Conservation (phyloP, 2,113 vertebrate species). For the Arenaria interpres region DNA sequence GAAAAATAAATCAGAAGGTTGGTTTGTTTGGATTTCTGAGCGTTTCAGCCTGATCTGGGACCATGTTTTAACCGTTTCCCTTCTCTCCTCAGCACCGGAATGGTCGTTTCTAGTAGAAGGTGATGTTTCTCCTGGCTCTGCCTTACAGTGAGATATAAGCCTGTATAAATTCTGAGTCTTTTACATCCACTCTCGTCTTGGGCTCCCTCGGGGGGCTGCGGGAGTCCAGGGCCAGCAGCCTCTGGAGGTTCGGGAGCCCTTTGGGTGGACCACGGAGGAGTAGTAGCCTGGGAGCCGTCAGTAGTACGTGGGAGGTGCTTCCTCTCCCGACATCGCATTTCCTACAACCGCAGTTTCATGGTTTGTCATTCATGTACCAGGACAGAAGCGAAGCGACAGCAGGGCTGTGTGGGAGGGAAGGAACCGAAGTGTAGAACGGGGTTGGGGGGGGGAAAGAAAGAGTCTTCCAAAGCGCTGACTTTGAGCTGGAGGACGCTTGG, state of each 20-base stretch:
- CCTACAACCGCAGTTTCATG: not conserved
- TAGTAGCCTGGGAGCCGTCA: not conserved
- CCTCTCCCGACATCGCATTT: not conserved
- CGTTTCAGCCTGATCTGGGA: not conserved
- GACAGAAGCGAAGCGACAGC: conserved; percentile 45
- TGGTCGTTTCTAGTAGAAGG: not conserved
- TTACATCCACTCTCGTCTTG: not conserved
- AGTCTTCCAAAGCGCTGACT: not conserved
- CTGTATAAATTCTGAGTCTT: not conserved
- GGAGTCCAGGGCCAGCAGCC: not conserved
- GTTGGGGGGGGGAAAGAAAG: not conserved
- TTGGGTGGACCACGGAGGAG: not conserved
- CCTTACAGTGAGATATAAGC: not conserved
- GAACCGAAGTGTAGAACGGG: not conserved
- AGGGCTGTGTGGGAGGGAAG: conserved; percentile 35
- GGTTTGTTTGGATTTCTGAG: not conserved
- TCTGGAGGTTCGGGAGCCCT: not conserved
- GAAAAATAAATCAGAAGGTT: not conserved
- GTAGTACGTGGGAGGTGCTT: not conserved
- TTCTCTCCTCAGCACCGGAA: accelerated
- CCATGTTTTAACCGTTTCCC: not conserved
- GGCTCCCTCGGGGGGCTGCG: not conserved
- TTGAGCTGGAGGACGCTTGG: not conserved
- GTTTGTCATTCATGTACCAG: not conserved
- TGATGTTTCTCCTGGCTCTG: accelerated